A percentile compares a stretch with the other conserved stretches of the same genome.
Conservation (phyloP, 37 sponge, comb jelly and placozoan species). For the Ianthella basta region DNA sequence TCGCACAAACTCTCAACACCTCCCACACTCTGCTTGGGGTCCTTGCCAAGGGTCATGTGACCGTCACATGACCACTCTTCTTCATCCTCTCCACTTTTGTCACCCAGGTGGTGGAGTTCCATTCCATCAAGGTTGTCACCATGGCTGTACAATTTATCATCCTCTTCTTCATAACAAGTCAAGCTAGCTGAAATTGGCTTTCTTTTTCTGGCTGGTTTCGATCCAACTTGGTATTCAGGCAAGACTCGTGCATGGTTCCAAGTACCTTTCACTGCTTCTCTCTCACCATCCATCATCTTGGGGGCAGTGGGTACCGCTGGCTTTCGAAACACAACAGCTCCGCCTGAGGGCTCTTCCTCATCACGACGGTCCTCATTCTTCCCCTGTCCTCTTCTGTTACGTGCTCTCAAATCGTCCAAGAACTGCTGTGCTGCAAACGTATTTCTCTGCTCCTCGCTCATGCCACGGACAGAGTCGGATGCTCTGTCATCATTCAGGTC, state of each 20-base stretch:
- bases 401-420: constrained; percentile 31
- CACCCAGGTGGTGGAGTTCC: not conserved
- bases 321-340: not conserved
- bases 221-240: constrained; percentile 13
- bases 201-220: not conserved
- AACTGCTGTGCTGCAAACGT: constrained; percentile 56
- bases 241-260: constrained; percentile 21
- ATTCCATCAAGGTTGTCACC: not conserved
- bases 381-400: not conserved
- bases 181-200: not conserved
- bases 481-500: constrained; percentile 53
- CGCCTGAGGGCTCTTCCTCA: not conserved
- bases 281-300: not conserved
- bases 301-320: too few relatives aligned
- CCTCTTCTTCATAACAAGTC: not conserved
- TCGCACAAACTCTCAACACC: not conserved
- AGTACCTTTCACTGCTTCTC: not conserved
- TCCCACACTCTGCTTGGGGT: not conserved
- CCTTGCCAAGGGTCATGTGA: not conserved
- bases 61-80: not conserved
- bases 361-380: not conserved
- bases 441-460: constrained; percentile 56
- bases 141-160: not conserved
- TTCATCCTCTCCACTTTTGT: not conserved
- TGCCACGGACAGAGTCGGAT: constrained; percentile 15